These are phyloP conservation scores for Nudaria mundana DNA, from an alignment of 2,888 invertebrate species.

Conservation along the genomic window DNA sequence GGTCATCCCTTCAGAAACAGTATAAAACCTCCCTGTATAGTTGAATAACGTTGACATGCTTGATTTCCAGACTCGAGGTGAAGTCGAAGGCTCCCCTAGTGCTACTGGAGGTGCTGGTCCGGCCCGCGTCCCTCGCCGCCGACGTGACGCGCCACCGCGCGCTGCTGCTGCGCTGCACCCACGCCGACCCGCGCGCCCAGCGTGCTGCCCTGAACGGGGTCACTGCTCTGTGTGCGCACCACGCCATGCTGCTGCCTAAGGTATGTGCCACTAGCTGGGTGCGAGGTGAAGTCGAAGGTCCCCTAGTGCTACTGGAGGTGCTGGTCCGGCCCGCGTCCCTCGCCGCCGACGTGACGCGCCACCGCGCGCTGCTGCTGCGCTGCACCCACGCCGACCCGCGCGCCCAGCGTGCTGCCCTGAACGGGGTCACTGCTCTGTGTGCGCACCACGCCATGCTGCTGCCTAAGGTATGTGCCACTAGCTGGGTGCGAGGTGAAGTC, in stretches of 20 bases:
- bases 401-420: neutral
- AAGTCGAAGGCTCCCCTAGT: conserved; percentile 96
- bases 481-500: neutral
- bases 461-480: conserved; percentile 55
- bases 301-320: too few relatives aligned
- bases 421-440: neutral
- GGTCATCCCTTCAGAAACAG: too few relatives aligned
- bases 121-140: conserved; percentile 83
- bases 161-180: conserved; percentile 77
- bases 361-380: too few relatives aligned
- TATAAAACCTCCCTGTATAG: neutral
- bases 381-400: neutral
- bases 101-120: conserved; percentile 94
- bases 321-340: too few relatives aligned
- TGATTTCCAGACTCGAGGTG: conserved; percentile 88
- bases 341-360: too few relatives aligned
- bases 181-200: conserved; percentile 88
- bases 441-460: conserved; percentile 84
- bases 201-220: conserved; percentile 96
- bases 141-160: conserved; percentile 89
- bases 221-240: conserved; percentile 93
- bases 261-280: conserved; percentile 92
- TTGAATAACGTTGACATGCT: neutral
- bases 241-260: conserved; percentile 91
- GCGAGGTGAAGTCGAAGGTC: too few relatives aligned